Evolutionary conservation across 1,140 invertebrate genomes (phyloP).

Genomic region (Eriosoma lanigerum): DNA sequence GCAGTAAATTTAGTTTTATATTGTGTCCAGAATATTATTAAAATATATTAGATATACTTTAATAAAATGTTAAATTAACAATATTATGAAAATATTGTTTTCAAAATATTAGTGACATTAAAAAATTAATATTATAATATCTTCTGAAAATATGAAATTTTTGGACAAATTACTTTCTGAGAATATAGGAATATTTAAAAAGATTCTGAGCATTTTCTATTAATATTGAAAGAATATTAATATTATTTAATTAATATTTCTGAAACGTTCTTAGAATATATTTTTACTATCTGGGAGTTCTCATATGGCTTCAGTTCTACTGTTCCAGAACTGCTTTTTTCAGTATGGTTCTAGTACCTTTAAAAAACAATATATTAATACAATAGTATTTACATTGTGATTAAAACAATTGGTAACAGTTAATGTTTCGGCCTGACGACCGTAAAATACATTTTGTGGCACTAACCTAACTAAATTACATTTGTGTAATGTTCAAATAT

Average conservation of each 20-base stretch:
- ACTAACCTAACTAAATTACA: too few relatives aligned
- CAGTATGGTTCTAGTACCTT: too few relatives aligned
- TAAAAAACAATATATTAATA: too few relatives aligned
- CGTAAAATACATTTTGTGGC: too few relatives aligned
- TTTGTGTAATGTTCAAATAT: too few relatives aligned
- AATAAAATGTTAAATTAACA: neutral
- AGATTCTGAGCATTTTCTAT: neutral
- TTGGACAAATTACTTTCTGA: neutral
- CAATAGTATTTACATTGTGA: too few relatives aligned
- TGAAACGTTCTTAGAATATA: neutral
- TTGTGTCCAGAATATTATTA: neutral
- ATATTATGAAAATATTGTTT: neutral
- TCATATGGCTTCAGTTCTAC: too few relatives aligned
- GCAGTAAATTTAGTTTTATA: too few relatives aligned
- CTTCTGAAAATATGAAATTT: neutral
- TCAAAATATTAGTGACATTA: neutral
- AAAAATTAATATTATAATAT: too few relatives aligned
- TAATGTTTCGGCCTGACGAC: too few relatives aligned
- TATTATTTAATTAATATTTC: neutral
- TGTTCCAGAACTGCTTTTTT: too few relatives aligned
- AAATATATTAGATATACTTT: neutral
- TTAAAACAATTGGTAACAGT: too few relatives aligned
- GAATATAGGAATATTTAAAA: constrained; percentile 6
- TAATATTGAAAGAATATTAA: neutral
- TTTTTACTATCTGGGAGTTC: neutral